Evolutionary conservation across 2,797 vertebrate genomes (phyloP), one percentile per base, ranked within the genome.

Genomic region (Dromococcyx pavoninus): DNA sequence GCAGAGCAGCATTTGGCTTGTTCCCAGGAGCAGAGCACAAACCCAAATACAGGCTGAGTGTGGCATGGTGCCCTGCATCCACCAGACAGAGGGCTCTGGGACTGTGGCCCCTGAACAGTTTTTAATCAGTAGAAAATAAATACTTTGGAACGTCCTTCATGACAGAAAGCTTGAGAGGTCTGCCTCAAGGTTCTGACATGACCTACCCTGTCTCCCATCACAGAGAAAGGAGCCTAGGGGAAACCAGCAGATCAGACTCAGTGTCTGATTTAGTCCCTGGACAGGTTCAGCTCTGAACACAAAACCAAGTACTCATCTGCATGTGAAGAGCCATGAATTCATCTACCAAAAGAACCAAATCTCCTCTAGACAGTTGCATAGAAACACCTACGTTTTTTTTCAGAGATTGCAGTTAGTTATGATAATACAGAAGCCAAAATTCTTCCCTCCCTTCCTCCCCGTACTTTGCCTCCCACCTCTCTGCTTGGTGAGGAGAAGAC

Each of bases 1-100:
- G 46, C 67, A 67, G 27, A 62, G 53, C 32, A 89, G 46, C 37
- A 32, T 41, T 76, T 54, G 66, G 35, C 46, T 67, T 35, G n/a
- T 57, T 21, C 32, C 23, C 0, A 0, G 32, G 50, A 88, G 54
- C 39, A 33, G 2, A 4, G 48, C 23, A 73, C 48, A 2, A 2
- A 66, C 3, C 70, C 50, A 62, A 46, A 57, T 8, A 70, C 28
- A 43, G 74, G 61, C 51, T 39, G 57, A 35, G 48, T 6, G 1
- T 5, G 43, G 70, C 58, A 41, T 0, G 2, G 23, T 32, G 84
- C 54, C 65, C 46, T 3, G 2, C 48, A 77, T 41, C 84, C 41
- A 33, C 51, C 46, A 62, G 62, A 39, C 18, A 53, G 44, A 61
- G 33, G 22, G 30, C 35, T 48, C 61, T 54, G 58, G 51, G 28